Evolutionary conservation across 2,113 vertebrate genomes (phyloP).

Genomic region (Embiotoca jacksoni): DNA sequence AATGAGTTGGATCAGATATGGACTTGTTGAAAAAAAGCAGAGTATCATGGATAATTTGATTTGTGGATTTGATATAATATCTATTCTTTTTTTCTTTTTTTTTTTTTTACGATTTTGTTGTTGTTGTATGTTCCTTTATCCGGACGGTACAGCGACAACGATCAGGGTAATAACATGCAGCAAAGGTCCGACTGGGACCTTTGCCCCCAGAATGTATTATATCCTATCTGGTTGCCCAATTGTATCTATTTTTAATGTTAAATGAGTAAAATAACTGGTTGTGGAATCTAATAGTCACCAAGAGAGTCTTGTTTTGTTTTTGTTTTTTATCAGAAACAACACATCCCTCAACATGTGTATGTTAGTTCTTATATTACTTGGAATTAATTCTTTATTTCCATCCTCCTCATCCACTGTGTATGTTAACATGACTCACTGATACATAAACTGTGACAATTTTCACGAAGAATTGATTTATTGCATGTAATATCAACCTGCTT

Average conservation of each 20-base stretch:
- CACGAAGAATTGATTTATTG: neutral
- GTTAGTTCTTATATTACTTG: too few relatives aligned
- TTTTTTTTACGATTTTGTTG: too few relatives aligned
- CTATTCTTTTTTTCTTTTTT: neutral
- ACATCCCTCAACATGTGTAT: neutral
- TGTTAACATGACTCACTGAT: neutral
- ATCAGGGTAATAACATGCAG: too few relatives aligned
- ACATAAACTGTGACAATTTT: neutral
- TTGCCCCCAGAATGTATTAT: too few relatives aligned
- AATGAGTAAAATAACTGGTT: neutral
- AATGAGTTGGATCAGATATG: neutral
- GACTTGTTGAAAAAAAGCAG: too few relatives aligned
- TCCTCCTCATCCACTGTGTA: neutral
- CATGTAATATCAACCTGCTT: neutral
- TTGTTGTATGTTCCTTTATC: too few relatives aligned
- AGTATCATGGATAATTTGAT: neutral
- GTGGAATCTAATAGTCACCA: neutral
- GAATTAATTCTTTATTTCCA: too few relatives aligned
- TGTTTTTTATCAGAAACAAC: too few relatives aligned
- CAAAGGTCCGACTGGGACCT: too few relatives aligned
- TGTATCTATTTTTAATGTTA: neutral
- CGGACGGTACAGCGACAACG: too few relatives aligned
- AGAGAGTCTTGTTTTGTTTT: too few relatives aligned
- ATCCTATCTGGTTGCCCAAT: too few relatives aligned
- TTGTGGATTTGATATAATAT: neutral